phyloP scores from a whole-genome alignment of 2,797 vertebrate species.

The Rhinogobio ventralis region DNA sequence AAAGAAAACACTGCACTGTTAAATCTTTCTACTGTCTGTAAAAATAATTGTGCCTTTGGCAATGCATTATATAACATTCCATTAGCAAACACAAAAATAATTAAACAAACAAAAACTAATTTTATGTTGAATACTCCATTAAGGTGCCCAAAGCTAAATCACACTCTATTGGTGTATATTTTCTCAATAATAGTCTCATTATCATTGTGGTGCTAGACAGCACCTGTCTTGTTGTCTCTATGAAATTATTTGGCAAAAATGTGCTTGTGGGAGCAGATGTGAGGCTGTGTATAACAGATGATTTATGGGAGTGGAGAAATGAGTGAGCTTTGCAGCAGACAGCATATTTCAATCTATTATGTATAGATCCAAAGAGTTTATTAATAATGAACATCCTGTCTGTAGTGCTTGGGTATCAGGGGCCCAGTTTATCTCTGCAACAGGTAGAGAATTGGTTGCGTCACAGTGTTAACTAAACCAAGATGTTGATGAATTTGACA shows the following conservation, averaged over 20 bases:
- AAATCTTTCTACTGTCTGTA: not conserved
- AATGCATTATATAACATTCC: not conserved
- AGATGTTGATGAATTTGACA: constrained; percentile 24
- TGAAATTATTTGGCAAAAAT: constrained; percentile 37
- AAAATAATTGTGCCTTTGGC: not conserved
- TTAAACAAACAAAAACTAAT: not conserved
- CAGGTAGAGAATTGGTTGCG: constrained; percentile 7
- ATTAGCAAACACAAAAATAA: constrained; percentile 22
- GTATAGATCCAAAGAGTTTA: constrained; percentile 58
- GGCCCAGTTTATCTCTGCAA: not conserved
- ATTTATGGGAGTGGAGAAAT: constrained; percentile 39
- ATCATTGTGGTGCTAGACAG: constrained; percentile 15
- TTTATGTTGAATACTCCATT: not conserved
- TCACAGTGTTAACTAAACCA: not conserved
- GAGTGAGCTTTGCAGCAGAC: constrained; percentile 31
- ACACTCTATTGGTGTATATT: not conserved
- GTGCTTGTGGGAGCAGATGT: constrained; percentile 33
- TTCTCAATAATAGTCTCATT: constrained; percentile 17
- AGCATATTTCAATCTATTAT: constrained; percentile 65
- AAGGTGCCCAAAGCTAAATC: not conserved
- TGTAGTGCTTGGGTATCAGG: constrained; percentile 23
- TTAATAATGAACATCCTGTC: constrained; percentile 60
- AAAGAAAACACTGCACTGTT: not conserved
- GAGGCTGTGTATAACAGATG: constrained; percentile 57
- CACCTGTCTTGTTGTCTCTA: constrained; percentile 33